Percentiles rank a stretch among this genome's conserved stretches.
These are phyloP conservation scores for Hycleus cichorii DNA, from an alignment of 1,140 invertebrate genomes.

Conservation along the genomic window DNA sequence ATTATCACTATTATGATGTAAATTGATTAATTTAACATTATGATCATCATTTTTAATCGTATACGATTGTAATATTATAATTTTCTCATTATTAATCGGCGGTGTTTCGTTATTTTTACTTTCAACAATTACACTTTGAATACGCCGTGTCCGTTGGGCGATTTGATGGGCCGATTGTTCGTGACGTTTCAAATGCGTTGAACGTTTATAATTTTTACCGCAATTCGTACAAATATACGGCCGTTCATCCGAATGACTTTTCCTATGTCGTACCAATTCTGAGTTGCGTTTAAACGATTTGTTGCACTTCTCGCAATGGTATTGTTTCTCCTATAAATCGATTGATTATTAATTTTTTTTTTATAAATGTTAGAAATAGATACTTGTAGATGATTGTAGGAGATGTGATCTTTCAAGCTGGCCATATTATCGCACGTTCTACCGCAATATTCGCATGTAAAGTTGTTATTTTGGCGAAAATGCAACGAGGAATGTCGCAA, in stretches of 20 bases:
- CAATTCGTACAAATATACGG: conserved; percentile 17
- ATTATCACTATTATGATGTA: too few species aligned
- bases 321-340: conserved; percentile 13
- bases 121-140: conserved; percentile 1
- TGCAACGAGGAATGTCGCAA: conserved; percentile 38
- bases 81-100: not conserved
- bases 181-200: conserved; percentile 18
- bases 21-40: too few species aligned
- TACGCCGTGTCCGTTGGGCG: conserved; percentile 1
- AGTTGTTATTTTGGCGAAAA: conserved; percentile 32
- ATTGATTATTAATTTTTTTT: not conserved
- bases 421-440: conserved; percentile 36
- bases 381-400: conserved; percentile 18
- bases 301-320: conserved; percentile 16
- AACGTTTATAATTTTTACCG: conserved; percentile 17
- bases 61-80: not conserved
- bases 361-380: not conserved
- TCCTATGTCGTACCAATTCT: conserved; percentile 14
- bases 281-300: conserved; percentile 24
- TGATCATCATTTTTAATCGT: too few species aligned
- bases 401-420: conserved; percentile 19
- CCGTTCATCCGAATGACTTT: conserved; percentile 16
- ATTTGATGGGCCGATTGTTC: conserved; percentile 10
- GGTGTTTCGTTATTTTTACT: not conserved
- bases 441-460: conserved; percentile 40